Evolutionary conservation across 1,140 invertebrate genomes (phyloP).

Genomic region (Drosophila willistoni): DNA sequence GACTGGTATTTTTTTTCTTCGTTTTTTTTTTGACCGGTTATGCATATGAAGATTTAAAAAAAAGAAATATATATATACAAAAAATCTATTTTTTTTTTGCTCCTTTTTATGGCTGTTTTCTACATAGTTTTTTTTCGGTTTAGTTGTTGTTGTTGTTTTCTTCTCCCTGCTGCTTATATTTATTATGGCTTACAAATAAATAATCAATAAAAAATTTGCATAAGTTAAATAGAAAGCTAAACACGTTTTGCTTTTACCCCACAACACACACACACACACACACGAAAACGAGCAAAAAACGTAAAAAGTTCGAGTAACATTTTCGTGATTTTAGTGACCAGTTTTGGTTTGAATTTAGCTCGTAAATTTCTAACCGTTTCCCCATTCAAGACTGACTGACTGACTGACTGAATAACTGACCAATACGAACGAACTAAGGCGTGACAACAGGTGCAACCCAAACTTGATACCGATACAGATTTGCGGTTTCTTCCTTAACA

Average conservation of each 20-base stretch:
- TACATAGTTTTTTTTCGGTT: slow-evolving; percentile 41
- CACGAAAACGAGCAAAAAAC: not conserved
- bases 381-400: slow-evolving; percentile 1
- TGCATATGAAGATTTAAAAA: slow-evolving; percentile 51
- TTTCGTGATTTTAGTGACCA: slow-evolving; percentile 36
- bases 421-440: slow-evolving; percentile 16
- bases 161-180: slow-evolving; percentile 47
- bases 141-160: slow-evolving; percentile 16
- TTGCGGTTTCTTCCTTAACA: slow-evolving; percentile 3
- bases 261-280: not conserved
- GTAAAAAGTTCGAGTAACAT: slow-evolving; percentile 48
- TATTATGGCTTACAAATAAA: slow-evolving; percentile 66
- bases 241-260: slow-evolving; percentile 77
- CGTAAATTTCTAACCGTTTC: slow-evolving; percentile 14
- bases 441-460: slow-evolving; percentile 35
- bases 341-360: slow-evolving; percentile 24
- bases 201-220: slow-evolving; percentile 74
- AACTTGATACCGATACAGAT: slow-evolving; percentile 15
- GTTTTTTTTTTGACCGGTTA: slow-evolving; percentile 53
- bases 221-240: slow-evolving; percentile 80
- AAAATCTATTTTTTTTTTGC: slow-evolving; percentile 29
- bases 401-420: not conserved
- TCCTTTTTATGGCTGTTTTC: slow-evolving; percentile 77
- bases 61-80: too few relatives aligned
- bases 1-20: slow-evolving; percentile 59